Conservation (phyloP, 2,888 invertebrate species). For the Buathra laborator region DNA sequence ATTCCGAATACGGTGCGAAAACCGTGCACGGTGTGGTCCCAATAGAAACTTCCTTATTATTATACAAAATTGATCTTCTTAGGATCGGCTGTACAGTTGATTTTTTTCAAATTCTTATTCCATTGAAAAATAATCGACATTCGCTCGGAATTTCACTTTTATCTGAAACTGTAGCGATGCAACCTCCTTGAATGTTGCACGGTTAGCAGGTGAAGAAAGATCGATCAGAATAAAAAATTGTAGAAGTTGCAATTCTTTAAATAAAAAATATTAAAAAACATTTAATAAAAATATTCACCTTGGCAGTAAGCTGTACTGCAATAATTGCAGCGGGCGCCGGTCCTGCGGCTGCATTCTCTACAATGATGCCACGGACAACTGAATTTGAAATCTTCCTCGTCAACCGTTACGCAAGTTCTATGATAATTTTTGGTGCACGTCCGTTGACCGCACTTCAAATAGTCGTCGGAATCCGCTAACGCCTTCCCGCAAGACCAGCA, state of each 20-base stretch:
- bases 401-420: slow-evolving; percentile 74
- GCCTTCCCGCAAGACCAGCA: slow-evolving; percentile 80
- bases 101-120: too few species aligned
- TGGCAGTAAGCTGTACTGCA: slow-evolving; percentile 82
- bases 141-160: too few species aligned
- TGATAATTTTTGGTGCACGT: slow-evolving; percentile 81
- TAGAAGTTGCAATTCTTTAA: neutral
- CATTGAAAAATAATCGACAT: too few species aligned
- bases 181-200: too few species aligned
- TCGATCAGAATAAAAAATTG: neutral
- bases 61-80: too few species aligned
- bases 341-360: slow-evolving; percentile 78
- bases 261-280: slow-evolving; percentile 16
- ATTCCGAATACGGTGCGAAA: too few species aligned
- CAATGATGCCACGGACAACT: slow-evolving; percentile 83
- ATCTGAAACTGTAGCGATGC: too few species aligned
- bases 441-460: slow-evolving; percentile 77
- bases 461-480: slow-evolving; percentile 72
- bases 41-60: too few species aligned
- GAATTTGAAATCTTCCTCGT: slow-evolving; percentile 76
- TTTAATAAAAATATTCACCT: slow-evolving; percentile 72
- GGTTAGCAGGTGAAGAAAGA: too few species aligned
- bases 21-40: too few species aligned
- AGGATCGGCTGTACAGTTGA: too few species aligned
- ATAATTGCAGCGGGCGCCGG: slow-evolving; percentile 78